Evolutionary conservation across 2,797 vertebrate genomes (phyloP).

Genomic region (Calcarius lapponicus): DNA sequence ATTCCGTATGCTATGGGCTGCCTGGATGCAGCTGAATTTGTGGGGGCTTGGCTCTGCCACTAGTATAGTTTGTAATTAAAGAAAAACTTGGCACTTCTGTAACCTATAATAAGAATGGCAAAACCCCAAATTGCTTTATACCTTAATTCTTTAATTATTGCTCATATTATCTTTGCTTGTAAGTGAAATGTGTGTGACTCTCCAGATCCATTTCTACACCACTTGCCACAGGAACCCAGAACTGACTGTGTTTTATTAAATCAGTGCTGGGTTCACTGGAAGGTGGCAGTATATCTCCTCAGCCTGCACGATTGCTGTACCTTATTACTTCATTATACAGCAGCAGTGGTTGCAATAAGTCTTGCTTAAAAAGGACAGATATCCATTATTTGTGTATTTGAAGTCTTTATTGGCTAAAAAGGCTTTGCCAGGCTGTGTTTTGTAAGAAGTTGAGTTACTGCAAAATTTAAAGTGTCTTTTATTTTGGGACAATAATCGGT

Average conservation of each 20-base stretch:
- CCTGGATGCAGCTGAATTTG: neutral
- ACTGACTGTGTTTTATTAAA: neutral
- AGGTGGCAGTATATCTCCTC: neutral
- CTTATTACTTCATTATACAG: neutral
- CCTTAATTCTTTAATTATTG: neutral
- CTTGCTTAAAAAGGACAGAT: neutral
- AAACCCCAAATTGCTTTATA: neutral
- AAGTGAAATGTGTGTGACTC: neutral
- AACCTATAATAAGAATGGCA: neutral
- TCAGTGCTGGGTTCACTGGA: neutral
- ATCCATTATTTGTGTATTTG: neutral
- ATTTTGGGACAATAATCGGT: neutral
- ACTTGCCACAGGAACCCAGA: neutral
- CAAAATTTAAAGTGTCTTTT: conserved; percentile 16
- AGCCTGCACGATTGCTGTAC: neutral
- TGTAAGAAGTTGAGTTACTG: neutral
- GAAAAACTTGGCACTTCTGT: neutral
- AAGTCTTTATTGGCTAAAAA: conserved; percentile 3
- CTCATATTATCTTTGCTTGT: neutral
- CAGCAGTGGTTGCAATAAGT: neutral
- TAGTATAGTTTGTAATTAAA: neutral
- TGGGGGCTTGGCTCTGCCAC: neutral
- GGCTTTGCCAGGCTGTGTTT: conserved; percentile 14
- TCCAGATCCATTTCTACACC: neutral
- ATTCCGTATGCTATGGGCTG: neutral